phyloP scores from a whole-genome alignment of 2,797 vertebrate species.

The Novumbra hubbsi region DNA sequence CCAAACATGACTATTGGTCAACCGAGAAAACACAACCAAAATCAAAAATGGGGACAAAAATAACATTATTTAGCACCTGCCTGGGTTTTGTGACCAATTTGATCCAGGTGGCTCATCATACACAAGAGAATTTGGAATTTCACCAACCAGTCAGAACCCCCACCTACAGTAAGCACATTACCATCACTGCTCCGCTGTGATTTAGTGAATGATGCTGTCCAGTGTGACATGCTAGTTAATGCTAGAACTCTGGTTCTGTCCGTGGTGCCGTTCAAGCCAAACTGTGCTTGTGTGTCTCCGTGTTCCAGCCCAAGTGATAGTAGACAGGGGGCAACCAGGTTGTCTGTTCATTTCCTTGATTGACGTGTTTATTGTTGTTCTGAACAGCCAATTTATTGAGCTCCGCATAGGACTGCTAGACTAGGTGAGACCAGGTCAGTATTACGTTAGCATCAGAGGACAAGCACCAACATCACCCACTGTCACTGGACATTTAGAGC shows the following conservation, averaged over 20 bases:
- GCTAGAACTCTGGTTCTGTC: neutral
- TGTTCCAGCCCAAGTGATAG: neutral
- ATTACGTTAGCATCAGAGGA: constrained; percentile 61
- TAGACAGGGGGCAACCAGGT: constrained; percentile 37
- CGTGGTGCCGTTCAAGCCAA: neutral
- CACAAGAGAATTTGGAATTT: too few relatives aligned
- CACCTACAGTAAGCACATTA: too few relatives aligned
- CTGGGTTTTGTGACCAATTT: too few relatives aligned
- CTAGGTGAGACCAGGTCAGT: constrained; percentile 24
- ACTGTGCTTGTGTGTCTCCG: neutral
- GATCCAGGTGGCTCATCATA: too few relatives aligned
- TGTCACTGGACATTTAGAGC: constrained; percentile 55
- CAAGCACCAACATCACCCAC: constrained; percentile 56
- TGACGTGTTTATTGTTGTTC: constrained; percentile 77
- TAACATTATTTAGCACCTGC: too few relatives aligned
- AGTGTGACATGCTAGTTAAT: neutral
- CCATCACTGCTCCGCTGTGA: too few relatives aligned
- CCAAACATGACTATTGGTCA: too few relatives aligned
- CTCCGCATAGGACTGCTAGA: constrained; percentile 29
- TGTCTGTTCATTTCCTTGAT: constrained; percentile 73
- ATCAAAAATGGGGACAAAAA: too few relatives aligned
- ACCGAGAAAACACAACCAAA: too few relatives aligned
- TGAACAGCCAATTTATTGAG: constrained; percentile 70
- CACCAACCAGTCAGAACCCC: too few relatives aligned
- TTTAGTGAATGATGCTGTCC: neutral